These are phyloP conservation scores for Papilio helenus DNA, from an alignment of 1,140 invertebrate species.

Conservation along the genomic window DNA sequence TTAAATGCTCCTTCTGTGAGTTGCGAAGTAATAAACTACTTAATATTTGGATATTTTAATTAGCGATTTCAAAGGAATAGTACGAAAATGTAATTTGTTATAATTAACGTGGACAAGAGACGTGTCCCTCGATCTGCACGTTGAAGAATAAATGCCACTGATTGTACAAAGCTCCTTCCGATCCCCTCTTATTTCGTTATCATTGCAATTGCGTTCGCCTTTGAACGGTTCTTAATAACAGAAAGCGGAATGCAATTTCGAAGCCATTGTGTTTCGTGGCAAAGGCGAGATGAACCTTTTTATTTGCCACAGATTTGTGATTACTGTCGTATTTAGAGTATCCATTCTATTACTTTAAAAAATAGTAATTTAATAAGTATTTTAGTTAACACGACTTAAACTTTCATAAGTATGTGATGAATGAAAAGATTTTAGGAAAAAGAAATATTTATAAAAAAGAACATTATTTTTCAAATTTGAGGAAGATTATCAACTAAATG, in stretches of 20 bases:
- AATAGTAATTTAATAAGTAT: too few species aligned
- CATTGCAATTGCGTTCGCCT: slow-evolving; percentile 63
- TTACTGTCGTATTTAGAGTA: slow-evolving; percentile 28
- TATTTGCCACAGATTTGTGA: slow-evolving; percentile 40
- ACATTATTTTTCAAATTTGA: too few species aligned
- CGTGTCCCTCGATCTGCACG: slow-evolving; percentile 44
- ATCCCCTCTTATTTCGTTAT: slow-evolving; percentile 68
- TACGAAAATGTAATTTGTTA: slow-evolving; percentile 44
- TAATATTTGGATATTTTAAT: too few species aligned
- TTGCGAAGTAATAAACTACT: too few species aligned
- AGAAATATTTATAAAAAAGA: too few species aligned
- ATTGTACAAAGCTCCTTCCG: slow-evolving; percentile 70
- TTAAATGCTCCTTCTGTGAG: too few species aligned
- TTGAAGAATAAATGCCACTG: slow-evolving; percentile 66
- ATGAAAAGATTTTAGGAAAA: too few species aligned
- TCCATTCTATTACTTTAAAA: too few species aligned
- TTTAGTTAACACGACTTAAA: too few species aligned
- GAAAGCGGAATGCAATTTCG: slow-evolving; percentile 51
- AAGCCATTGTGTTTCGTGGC: slow-evolving; percentile 40
- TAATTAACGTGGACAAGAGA: slow-evolving; percentile 50
- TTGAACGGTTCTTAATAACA: slow-evolving; percentile 68
- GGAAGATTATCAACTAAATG: too few species aligned
- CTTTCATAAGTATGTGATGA: too few species aligned
- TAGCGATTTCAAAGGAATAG: background rate
- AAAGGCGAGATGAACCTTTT: slow-evolving; percentile 43